Conservation (phyloP, 1,140 invertebrate species). For the Scaptomyza pallida region DNA sequence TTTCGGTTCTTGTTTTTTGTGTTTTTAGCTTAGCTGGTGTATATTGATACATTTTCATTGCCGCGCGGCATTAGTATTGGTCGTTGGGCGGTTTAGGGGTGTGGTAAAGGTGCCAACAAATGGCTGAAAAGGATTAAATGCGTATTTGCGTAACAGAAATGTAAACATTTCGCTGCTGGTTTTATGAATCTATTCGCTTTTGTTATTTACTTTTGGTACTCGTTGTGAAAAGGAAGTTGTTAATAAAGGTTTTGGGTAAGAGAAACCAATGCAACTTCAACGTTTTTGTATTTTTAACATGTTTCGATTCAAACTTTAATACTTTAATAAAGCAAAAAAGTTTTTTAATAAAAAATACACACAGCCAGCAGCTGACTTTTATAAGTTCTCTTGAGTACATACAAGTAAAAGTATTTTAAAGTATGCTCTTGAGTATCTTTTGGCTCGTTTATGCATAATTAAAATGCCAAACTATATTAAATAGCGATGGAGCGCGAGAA, state of each 20-base stretch:
- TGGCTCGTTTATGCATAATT: not conserved
- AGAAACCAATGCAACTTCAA: too few species aligned
- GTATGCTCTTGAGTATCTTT: not conserved
- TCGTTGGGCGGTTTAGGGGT: not conserved
- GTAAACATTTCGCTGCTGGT: not conserved
- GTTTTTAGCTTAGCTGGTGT: slow-evolving; percentile 33
- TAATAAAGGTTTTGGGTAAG: too few species aligned
- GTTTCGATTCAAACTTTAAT: too few species aligned
- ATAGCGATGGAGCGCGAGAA: not conserved
- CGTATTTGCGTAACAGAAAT: slow-evolving; percentile 6
- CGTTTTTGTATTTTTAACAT: too few species aligned
- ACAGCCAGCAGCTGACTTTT: not conserved
- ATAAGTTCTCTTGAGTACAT: not conserved
- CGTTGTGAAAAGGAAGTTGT: too few species aligned
- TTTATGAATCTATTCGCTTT: not conserved
- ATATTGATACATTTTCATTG: slow-evolving; percentile 25
- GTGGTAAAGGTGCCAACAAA: not conserved
- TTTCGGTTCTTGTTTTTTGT: slow-evolving; percentile 3
- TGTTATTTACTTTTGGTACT: not conserved
- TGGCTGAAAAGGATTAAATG: slow-evolving; percentile 13
- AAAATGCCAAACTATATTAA: not conserved
- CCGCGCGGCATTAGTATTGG: not conserved
- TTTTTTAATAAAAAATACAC: too few species aligned
- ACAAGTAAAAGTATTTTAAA: not conserved
- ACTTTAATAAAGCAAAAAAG: too few species aligned